These are phyloP conservation scores for Tipula lateralis DNA, from an alignment of 2,888 invertebrate genomes.

Conservation along the genomic window DNA sequence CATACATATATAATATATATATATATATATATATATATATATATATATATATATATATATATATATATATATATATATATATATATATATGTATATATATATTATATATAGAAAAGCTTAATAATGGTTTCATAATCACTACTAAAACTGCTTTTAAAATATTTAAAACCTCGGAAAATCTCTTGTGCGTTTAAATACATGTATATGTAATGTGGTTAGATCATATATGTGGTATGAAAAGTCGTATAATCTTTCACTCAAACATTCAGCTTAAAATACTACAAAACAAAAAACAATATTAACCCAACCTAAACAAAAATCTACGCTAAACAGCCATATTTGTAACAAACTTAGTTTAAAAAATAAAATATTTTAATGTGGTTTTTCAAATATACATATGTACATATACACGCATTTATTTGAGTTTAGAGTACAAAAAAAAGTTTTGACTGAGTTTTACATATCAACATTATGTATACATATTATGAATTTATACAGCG, in stretches of 20 bases:
- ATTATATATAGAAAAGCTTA: not conserved
- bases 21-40: too few relatives aligned
- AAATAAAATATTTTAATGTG: not conserved
- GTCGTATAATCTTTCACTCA: not conserved
- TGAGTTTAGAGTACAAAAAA: not conserved
- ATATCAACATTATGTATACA: not conserved
- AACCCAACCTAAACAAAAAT: not conserved
- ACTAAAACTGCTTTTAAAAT: not conserved
- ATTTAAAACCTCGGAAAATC: not conserved
- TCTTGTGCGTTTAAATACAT: not conserved
- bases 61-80: too few relatives aligned
- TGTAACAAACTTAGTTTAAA: not conserved
- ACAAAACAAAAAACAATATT: not conserved
- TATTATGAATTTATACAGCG: not conserved
- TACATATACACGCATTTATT: not conserved
- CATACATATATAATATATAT: too few relatives aligned
- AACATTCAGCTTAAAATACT: not conserved
- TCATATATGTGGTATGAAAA: not conserved
- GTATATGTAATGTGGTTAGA: not conserved
- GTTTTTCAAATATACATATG: not conserved
- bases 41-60: too few relatives aligned
- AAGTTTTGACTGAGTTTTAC: not conserved
- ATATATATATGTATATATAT: too few relatives aligned
- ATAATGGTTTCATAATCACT: not conserved
- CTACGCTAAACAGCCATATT: not conserved